These are phyloP conservation scores for Vanessa tameamea DNA, from an alignment of 1,140 invertebrate species.

Conservation along the genomic window DNA sequence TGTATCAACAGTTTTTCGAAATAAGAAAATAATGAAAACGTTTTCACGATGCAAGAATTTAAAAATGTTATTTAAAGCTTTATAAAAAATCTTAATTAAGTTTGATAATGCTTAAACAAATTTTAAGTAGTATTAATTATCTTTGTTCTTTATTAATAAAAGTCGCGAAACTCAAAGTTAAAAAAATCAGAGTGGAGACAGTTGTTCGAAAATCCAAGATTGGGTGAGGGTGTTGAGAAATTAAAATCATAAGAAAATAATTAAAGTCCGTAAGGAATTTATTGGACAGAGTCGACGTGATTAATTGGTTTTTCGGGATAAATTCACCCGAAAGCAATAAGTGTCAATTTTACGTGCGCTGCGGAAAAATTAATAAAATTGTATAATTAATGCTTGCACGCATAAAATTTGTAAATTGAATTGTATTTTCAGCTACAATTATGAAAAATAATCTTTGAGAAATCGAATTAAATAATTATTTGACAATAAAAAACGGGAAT, in stretches of 20 bases:
- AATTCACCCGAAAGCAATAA: conserved; percentile 73
- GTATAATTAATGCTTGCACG: conserved; percentile 55
- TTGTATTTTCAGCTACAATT: too few relatives aligned
- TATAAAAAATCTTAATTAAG: conserved; percentile 65
- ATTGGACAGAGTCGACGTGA: conserved; percentile 76
- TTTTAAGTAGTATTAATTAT: conserved; percentile 81
- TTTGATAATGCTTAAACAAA: conserved; percentile 73
- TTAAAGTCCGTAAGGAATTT: conserved; percentile 79
- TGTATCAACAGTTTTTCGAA: neutral
- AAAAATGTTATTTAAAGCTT: conserved; percentile 14
- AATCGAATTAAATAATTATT: too few relatives aligned
- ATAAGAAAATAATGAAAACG: neutral
- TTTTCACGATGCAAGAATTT: neutral
- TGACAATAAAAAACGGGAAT: too few relatives aligned
- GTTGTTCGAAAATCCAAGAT: conserved; percentile 74
- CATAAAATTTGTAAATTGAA: too few relatives aligned
- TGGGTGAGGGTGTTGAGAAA: conserved; percentile 65
- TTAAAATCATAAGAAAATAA: conserved; percentile 82
- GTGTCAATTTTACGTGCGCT: conserved; percentile 72
- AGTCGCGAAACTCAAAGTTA: conserved; percentile 60
- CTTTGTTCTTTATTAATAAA: conserved; percentile 76
- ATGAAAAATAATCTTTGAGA: too few relatives aligned
- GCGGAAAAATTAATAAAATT: conserved; percentile 59
- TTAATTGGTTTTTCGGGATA: conserved; percentile 74
- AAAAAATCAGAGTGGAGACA: conserved; percentile 76